phyloP scores from a whole-genome alignment of 1,140 invertebrate species.

The Drosophila arizonae region DNA sequence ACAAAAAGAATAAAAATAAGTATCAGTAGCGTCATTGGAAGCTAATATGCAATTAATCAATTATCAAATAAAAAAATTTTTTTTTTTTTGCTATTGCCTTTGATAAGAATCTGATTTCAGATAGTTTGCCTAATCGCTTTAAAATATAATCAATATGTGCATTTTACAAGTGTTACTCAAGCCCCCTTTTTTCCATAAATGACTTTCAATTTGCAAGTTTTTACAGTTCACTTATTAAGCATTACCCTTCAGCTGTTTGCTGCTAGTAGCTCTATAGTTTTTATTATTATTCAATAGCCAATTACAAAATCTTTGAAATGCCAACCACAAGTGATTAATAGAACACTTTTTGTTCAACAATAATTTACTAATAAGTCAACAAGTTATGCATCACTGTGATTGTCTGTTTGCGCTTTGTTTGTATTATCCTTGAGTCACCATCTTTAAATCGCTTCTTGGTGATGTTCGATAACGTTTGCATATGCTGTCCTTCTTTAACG shows the following conservation, averaged over 20 bases:
- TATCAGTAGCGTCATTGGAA: background rate
- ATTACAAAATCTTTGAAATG: slow-evolving; percentile 34
- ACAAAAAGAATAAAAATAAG: background rate
- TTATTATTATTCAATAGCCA: slow-evolving; percentile 11
- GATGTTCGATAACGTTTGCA: background rate
- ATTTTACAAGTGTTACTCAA: background rate
- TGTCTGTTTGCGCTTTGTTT: background rate
- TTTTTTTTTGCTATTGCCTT: background rate
- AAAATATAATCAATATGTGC: background rate
- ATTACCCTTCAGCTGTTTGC: slow-evolving; percentile 26
- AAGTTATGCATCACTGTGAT: slow-evolving; percentile 12
- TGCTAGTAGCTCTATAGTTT: background rate
- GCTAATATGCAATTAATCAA: background rate
- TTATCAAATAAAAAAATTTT: background rate
- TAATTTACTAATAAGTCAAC: background rate
- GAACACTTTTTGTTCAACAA: slow-evolving; percentile 12
- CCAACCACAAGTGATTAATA: slow-evolving; percentile 15
- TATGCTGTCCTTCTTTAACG: background rate
- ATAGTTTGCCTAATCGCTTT: background rate
- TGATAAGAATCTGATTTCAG: background rate
- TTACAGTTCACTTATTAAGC: slow-evolving; percentile 8
- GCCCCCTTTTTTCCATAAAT: background rate
- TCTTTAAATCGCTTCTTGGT: slow-evolving; percentile 9
- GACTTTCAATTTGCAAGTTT: background rate
- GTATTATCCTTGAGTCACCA: slow-evolving; percentile 23